phyloP scores from a whole-genome alignment of 2,113 vertebrate genomes.

The Cephalopterus ornatus region DNA sequence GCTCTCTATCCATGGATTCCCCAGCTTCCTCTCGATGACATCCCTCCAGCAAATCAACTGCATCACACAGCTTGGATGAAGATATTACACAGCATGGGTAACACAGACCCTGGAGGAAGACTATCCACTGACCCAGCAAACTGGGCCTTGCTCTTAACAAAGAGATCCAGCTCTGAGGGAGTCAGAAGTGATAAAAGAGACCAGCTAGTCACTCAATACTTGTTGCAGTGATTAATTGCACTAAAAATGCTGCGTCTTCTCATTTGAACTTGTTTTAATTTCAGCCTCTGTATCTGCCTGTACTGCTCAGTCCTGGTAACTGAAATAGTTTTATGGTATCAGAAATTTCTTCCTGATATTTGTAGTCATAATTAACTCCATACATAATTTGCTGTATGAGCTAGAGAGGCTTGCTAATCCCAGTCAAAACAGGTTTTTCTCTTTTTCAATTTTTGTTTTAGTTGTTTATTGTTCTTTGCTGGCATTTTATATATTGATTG shows the following conservation, averaged over 20 bases:
- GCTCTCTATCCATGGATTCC: not conserved
- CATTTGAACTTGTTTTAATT: not conserved
- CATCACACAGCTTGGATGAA: not conserved
- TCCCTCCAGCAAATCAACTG: not conserved
- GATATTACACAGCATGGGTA: not conserved
- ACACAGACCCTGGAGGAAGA: not conserved
- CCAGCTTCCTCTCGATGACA: not conserved
- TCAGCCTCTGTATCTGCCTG: not conserved
- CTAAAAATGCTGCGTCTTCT: not conserved
- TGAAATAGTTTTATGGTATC: not conserved
- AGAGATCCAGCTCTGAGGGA: not conserved
- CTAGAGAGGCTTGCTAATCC: not conserved
- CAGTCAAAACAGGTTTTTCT: not conserved
- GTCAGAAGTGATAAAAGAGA: not conserved
- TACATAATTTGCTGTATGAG: not conserved
- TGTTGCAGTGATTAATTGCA: not conserved
- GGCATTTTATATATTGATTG: not conserved
- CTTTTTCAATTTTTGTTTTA: not conserved
- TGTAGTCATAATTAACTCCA: not conserved
- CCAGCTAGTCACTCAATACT: not conserved
- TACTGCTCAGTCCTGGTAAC: not conserved
- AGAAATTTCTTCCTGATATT: not conserved
- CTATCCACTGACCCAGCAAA: not conserved
- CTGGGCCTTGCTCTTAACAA: not conserved
- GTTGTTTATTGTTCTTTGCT: not conserved